Percentiles rank a stretch among this genome's conserved stretches.
Evolutionary conservation across 1,140 invertebrate species (phyloP).

Genomic region (Caenorhabditis tropicalis): DNA sequence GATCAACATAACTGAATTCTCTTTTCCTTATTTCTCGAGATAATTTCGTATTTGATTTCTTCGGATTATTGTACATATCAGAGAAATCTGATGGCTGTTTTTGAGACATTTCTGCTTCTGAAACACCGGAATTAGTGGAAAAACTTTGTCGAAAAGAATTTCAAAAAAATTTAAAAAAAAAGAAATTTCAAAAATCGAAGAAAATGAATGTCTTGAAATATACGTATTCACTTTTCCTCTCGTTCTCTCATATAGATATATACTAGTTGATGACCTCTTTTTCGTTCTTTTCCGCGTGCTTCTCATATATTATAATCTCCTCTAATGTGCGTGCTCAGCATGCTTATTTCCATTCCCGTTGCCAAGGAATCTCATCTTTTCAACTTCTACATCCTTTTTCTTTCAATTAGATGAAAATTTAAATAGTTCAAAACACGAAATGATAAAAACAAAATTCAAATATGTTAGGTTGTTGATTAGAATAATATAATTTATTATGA

Average conservation of each 20-base stretch:
- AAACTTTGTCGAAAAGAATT: neutral
- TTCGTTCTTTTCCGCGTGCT: neutral
- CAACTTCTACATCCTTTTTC: neutral
- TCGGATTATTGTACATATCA: neutral
- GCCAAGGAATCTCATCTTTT: conserved; percentile 22
- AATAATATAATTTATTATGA: no score
- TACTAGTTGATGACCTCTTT: conserved; percentile 23
- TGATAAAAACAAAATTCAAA: no score
- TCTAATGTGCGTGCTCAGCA: neutral
- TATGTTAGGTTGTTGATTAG: no score
- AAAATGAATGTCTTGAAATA: neutral
- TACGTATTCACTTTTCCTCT: neutral
- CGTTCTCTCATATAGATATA: conserved; percentile 10
- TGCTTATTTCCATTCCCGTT: neutral
- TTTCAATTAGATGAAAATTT: no score
- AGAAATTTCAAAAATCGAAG: neutral
- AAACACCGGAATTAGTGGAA: neutral
- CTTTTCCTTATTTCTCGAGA: neutral
- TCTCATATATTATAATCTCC: conserved; percentile 10
- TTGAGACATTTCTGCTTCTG: neutral
- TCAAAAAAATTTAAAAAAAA: neutral
- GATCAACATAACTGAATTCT: conserved; percentile 19
- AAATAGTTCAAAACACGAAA: no score
- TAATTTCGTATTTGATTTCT: neutral
- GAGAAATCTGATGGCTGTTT: neutral